phyloP scores from a whole-genome alignment of 2,888 invertebrate species.

The Choreutis nemorana region DNA sequence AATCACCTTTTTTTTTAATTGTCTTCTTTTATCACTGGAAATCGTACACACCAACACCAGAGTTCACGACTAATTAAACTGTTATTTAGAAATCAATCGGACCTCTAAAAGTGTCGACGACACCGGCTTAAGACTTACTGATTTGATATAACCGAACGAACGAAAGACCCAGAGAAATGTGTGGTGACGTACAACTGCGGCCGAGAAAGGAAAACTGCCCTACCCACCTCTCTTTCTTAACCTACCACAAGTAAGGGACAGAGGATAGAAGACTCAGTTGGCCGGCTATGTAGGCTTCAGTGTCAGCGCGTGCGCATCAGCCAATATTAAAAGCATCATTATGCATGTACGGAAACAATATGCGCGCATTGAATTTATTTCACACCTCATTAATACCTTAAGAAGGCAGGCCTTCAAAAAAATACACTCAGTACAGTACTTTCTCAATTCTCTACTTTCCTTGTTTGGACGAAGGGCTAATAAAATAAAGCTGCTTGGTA shows the following conservation, averaged over 20 bases:
- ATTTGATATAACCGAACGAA: conserved; percentile 34
- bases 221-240: conserved; percentile 30
- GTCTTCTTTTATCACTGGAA: too few species aligned
- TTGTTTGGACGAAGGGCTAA: too few species aligned
- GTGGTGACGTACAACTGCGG: conserved; percentile 38
- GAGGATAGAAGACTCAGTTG: conserved; percentile 44
- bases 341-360: conserved; percentile 10
- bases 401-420: too few species aligned
- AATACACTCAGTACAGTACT: too few species aligned
- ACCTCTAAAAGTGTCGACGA: conserved; percentile 45
- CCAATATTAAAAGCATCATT: conserved; percentile 16
- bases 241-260: conserved; percentile 30
- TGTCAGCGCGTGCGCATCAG: conserved; percentile 42
- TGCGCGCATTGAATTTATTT: conserved; percentile 2
- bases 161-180: conserved; percentile 53
- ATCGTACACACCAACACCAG: conserved; percentile 24
- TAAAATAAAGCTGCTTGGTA: too few species aligned
- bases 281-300: conserved; percentile 54
- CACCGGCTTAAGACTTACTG: conserved; percentile 48
- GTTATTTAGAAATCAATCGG: conserved; percentile 31
- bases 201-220: conserved; percentile 54
- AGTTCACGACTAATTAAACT: conserved; percentile 33
- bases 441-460: too few species aligned
- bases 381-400: conserved; percentile 5
- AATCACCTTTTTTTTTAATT: too few species aligned